Evolutionary conservation across 2,888 invertebrate species (phyloP), one percentile per base, ranked within the genome.

Genomic region (Xylocampa areola): DNA sequence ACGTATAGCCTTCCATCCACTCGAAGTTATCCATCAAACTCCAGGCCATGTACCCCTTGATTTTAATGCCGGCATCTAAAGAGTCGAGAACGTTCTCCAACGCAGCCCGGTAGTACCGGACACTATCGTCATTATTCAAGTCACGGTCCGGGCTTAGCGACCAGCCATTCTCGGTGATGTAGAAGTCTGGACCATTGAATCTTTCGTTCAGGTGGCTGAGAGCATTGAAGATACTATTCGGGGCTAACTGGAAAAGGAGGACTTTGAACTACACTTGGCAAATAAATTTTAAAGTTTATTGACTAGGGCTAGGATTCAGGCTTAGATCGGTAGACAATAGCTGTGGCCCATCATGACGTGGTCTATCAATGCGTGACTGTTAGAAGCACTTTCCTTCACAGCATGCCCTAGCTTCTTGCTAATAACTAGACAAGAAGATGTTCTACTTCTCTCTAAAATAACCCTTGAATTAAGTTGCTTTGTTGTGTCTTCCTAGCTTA

Each of bases 1-100:
- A 95, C 92, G 82, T 86, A 70, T 95, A 96, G 33, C 96, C 96
- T 35, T 80, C 71, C 47, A 85, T 76, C 96, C 96, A 96, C 80
- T 96, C 96, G 69, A 96, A 95, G 76, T 95, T 96, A 71, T 96
- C 96, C 88, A 96, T 89, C 2, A 96, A 81, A 63, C 95, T 95
- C 95, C 96, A 96, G 1, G 94, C 94, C 51, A 94, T 94, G 79
- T 95, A 96, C 0, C 95, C 95, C 37, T 80, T 84, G 0, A 95
- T 81, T 44, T 93, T 85, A 14, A 94, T 87, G 0, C 91, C 92
- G 7, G 90, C 91, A 10, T 92, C 88, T 1, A 94, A 67, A 0
- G 92, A 87, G 36, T 92, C 85, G 25, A 94, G 54, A 2, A 89
- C 77, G 58, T 87, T 88, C 29, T 87, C 82, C 40, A 94, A 72